Evolutionary conservation across 2,888 invertebrate genomes (phyloP), one percentile per base, ranked within the genome.

Genomic region (Cosmia pyralina): DNA sequence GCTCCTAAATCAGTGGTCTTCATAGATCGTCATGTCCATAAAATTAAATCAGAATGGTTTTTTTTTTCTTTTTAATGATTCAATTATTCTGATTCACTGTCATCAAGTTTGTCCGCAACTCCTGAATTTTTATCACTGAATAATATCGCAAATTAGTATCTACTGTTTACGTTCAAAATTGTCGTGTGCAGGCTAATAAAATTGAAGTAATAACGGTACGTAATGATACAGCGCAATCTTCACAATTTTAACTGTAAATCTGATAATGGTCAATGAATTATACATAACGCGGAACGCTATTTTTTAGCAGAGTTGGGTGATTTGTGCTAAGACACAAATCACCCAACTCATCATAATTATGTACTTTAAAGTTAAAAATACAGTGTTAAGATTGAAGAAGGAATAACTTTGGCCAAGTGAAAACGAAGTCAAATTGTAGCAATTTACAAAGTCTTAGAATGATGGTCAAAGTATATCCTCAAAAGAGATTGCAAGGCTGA

Each of bases 191-290:
- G 59, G 67, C 50, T 59, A 63, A 59, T 46, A 55, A 67, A 67
- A 55, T 67, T 67, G 19, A 67, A 55, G 28, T 7, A 38, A 50
- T 75, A 81, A 81, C 81, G 70, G 76, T 55, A 38, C 22, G 7
- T 64, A 81, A 38, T 75, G 34, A 70, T 55, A 50, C 28, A 11
- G 44, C 11, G 17, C 34, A 62, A 66, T 63, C 48, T 69, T 52
- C 28, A 57, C 19, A 34, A 63, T 41, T n/a, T 34, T 67, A 64
- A 70, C 67, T 41, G 81, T 79, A 77, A n/a, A 68, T 52, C 10
- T 41, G 5, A 34, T 22, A 34, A 38, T 46, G 19, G 53, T n/a
- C 48, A 53, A 53, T 60, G n/a, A 6, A 73, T 46, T 34, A 58
- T 44, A 58, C n/a, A 46, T 22, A 53, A 62, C n/a, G n/a, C 8